Conservation (phyloP, 2,888 invertebrate genomes). For the Pantelozetes paolii region DNA sequence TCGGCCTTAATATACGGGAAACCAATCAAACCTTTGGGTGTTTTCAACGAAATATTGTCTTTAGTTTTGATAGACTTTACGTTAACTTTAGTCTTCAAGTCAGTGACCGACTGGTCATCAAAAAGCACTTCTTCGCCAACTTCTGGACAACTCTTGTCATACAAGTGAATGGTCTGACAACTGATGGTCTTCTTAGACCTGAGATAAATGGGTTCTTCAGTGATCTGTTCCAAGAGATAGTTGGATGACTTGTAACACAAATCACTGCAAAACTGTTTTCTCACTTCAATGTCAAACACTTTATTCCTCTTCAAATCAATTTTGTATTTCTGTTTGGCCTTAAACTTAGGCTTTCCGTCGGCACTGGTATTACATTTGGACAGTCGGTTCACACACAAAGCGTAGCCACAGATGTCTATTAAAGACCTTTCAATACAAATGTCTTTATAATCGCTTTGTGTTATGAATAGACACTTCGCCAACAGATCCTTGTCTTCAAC, state of each 20-base stretch:
- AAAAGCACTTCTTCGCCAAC: too few relatives aligned
- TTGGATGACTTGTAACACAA: background rate
- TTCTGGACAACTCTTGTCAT: too few relatives aligned
- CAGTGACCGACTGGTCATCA: too few relatives aligned
- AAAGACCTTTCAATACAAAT: background rate
- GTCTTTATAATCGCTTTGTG: background rate
- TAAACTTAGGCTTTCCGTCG: background rate
- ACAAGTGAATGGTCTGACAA: too few relatives aligned
- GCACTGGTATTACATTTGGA: background rate
- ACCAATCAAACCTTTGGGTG: too few relatives aligned
- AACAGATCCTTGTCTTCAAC: background rate
- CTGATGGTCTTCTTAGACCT: background rate
- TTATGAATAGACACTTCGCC: background rate
- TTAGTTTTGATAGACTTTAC: too few relatives aligned
- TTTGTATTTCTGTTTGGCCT: background rate
- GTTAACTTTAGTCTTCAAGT: too few relatives aligned
- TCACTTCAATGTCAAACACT: background rate
- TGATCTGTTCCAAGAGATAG: background rate
- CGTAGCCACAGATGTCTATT: background rate
- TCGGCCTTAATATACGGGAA: too few relatives aligned
- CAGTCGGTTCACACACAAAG: background rate
- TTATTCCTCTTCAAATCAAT: background rate
- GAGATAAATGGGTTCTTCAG: background rate
- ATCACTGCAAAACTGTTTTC: background rate
- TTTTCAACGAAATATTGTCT: too few relatives aligned